Evolutionary conservation across 2,113 vertebrate species (phyloP).

Genomic region (Podilymbus podiceps): DNA sequence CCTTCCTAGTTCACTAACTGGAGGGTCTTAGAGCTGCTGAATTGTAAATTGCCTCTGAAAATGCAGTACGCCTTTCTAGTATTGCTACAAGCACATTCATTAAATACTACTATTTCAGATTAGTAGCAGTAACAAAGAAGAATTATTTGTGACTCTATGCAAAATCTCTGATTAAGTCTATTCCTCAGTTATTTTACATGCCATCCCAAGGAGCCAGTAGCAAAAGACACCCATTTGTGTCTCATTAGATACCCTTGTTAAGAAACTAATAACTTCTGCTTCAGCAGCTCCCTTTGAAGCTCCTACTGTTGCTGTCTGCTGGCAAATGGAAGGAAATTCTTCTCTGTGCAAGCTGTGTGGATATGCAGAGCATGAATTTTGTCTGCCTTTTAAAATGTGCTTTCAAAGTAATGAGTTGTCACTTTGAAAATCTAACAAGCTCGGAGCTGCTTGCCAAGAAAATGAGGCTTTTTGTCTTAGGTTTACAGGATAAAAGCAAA

Average conservation of each 20-base stretch:
- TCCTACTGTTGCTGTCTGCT: not conserved
- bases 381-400: not conserved
- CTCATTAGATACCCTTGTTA: not conserved
- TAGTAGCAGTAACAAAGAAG: not conserved
- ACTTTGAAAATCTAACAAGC: not conserved
- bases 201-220: not conserved
- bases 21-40: not conserved
- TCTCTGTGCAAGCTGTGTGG: not conserved
- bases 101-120: not conserved
- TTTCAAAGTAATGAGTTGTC: conserved; percentile 2
- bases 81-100: not conserved
- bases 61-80: not conserved
- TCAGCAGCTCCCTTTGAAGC: not conserved
- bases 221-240: not conserved
- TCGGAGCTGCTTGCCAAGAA: not conserved
- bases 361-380: not conserved
- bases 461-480: not conserved
- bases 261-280: not conserved
- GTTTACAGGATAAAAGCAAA: not conserved
- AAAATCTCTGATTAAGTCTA: not conserved
- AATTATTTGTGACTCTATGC: not conserved
- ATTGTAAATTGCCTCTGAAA: not conserved
- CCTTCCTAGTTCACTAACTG: not conserved
- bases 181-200: not conserved
- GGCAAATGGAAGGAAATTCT: not conserved